phyloP scores from a whole-genome alignment of 2,113 vertebrate genomes.

The Chloropsis hardwickii region DNA sequence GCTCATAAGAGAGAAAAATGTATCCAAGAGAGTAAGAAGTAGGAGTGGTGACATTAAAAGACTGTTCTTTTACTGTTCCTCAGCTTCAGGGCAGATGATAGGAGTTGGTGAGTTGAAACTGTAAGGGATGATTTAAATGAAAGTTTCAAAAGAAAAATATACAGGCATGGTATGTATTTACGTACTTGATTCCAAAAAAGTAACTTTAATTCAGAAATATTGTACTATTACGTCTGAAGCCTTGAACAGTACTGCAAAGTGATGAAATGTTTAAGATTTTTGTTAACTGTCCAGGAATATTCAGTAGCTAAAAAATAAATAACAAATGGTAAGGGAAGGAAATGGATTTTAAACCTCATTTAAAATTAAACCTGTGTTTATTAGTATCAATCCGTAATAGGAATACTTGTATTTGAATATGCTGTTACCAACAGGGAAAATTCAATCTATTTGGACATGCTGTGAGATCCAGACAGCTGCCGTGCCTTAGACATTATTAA shows the following conservation, averaged over 20 bases:
- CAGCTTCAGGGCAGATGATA: not conserved
- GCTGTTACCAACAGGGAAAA: constrained; percentile 12
- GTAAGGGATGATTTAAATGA: constrained; percentile 29
- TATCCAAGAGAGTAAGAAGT: not conserved
- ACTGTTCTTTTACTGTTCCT: not conserved
- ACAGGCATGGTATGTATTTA: constrained; percentile 46
- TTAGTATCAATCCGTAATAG: constrained; percentile 39
- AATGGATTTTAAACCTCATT: constrained; percentile 59
- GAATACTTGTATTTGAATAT: constrained; percentile 43
- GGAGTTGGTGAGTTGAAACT: constrained; percentile 14
- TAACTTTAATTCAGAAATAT: constrained; percentile 59
- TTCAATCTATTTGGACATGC: not conserved
- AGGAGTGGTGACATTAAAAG: not conserved
- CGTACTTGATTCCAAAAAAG: constrained; percentile 23
- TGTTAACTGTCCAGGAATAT: constrained; percentile 59
- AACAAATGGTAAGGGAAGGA: constrained; percentile 59
- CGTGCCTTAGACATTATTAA: constrained; percentile 11
- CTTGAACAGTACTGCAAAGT: constrained; percentile 19
- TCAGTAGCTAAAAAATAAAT: constrained; percentile 69
- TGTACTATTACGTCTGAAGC: not conserved
- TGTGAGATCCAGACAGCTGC: constrained; percentile 12
- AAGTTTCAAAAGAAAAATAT: constrained; percentile 54
- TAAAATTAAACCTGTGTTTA: constrained; percentile 65
- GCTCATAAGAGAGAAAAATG: not conserved
- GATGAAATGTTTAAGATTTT: constrained; percentile 64